phyloP scores from a whole-genome alignment of 2,113 vertebrate genomes.

The Perca fluviatilis region DNA sequence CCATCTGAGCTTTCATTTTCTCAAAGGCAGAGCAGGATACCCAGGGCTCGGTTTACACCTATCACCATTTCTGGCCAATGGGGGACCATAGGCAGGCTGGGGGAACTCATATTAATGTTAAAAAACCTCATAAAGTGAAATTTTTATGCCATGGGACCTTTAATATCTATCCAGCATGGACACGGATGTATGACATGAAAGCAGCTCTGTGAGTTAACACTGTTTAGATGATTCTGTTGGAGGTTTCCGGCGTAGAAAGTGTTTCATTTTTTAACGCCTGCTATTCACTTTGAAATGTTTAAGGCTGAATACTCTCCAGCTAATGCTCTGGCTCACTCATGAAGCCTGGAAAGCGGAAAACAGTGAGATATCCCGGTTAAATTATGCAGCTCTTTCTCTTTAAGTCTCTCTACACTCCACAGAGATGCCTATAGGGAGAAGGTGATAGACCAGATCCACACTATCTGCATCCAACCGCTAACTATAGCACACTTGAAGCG shows the following conservation, averaged over 20 bases:
- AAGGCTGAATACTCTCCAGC: slow-evolving; percentile 24
- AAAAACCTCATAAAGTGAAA: too few relatives aligned
- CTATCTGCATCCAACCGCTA: slow-evolving; percentile 42
- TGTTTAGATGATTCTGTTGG: slow-evolving; percentile 2
- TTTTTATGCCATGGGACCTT: too few relatives aligned
- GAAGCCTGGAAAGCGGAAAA: slow-evolving; percentile 21
- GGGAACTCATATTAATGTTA: too few relatives aligned
- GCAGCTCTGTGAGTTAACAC: neutral
- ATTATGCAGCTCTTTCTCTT: slow-evolving; percentile 68
- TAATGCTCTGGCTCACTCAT: slow-evolving; percentile 22
- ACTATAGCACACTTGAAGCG: slow-evolving; percentile 38
- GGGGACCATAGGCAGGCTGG: too few relatives aligned
- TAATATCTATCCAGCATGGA: neutral
- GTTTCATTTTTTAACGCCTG: slow-evolving; percentile 37
- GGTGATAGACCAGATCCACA: slow-evolving; percentile 32
- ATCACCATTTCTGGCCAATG: too few relatives aligned
- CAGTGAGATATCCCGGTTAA: slow-evolving; percentile 52
- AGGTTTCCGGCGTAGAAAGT: slow-evolving; percentile 3
- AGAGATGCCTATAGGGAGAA: slow-evolving; percentile 49
- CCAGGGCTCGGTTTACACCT: too few relatives aligned
- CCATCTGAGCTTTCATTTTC: too few relatives aligned
- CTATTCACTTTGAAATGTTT: slow-evolving; percentile 56
- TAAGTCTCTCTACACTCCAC: slow-evolving; percentile 44
- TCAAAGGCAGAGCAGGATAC: too few relatives aligned
- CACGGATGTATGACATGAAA: neutral